Evolutionary conservation across 2,888 invertebrate species (phyloP).

Genomic region (Epistrophella euchroma): DNA sequence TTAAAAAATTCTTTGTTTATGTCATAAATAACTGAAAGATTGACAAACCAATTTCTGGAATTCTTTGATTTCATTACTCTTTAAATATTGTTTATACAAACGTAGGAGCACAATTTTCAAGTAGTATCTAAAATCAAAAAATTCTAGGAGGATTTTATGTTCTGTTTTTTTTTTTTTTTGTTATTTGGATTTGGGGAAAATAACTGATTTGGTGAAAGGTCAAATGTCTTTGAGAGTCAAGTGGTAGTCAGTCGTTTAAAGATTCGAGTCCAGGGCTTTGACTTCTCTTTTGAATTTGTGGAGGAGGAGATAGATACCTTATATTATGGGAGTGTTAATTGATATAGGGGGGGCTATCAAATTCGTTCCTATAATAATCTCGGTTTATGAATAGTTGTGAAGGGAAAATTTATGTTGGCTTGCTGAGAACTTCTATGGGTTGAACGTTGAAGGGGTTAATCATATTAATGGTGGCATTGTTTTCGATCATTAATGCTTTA

Average conservation of each 20-base stretch:
- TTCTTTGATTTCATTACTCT: too few species aligned
- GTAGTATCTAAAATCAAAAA: neutral
- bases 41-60: slow-evolving; percentile 53
- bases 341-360: slow-evolving; percentile 52
- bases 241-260: slow-evolving; percentile 57
- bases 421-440: slow-evolving; percentile 57
- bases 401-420: slow-evolving; percentile 19
- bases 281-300: slow-evolving; percentile 21
- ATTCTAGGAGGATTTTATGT: neutral
- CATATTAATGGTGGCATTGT: slow-evolving; percentile 39
- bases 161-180: neutral
- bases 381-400: slow-evolving; percentile 10
- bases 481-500: slow-evolving; percentile 46
- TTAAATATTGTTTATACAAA: neutral
- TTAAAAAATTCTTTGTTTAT: slow-evolving; percentile 62
- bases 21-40: slow-evolving; percentile 60
- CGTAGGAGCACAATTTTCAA: neutral
- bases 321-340: slow-evolving; percentile 73
- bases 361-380: slow-evolving; percentile 28
- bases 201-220: slow-evolving; percentile 63
- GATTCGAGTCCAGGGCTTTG: slow-evolving; percentile 49
- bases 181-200: neutral
- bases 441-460: slow-evolving; percentile 36
- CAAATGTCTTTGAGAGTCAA: slow-evolving; percentile 56
- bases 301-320: slow-evolving; percentile 25